These are phyloP conservation scores for Semicossyphus pulcher DNA, from an alignment of 2,113 vertebrate species.

Conservation along the genomic window DNA sequence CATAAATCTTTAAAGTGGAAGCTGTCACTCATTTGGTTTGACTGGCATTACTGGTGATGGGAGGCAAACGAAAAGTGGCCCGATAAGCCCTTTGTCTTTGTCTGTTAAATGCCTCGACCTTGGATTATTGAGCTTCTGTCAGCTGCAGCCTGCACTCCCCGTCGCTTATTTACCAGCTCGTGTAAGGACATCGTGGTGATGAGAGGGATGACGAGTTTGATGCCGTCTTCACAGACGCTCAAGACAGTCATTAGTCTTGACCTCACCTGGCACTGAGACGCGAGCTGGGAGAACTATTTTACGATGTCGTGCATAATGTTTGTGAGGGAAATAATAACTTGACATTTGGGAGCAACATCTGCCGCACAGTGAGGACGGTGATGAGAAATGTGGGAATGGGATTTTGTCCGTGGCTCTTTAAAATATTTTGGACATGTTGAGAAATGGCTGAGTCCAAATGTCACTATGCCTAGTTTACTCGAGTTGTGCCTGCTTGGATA, in stretches of 20 bases:
- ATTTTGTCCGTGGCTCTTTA: slow-evolving; percentile 6
- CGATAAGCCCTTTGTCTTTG: slow-evolving; percentile 80
- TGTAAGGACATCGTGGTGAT: slow-evolving; percentile 46
- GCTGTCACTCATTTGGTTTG: slow-evolving; percentile 67
- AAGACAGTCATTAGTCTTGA: slow-evolving; percentile 49
- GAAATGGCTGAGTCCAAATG: slow-evolving; percentile 33
- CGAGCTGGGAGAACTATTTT: slow-evolving; percentile 8
- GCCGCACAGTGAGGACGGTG: slow-evolving; percentile 8
- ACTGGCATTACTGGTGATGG: slow-evolving; percentile 57
- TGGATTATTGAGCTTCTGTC: slow-evolving; percentile 75
- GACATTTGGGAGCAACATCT: slow-evolving; percentile 45
- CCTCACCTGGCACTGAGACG: slow-evolving; percentile 34
- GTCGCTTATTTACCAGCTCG: slow-evolving; percentile 64
- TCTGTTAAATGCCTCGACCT: slow-evolving; percentile 76
- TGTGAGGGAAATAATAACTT: slow-evolving; percentile 46
- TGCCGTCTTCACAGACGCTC: slow-evolving; percentile 43
- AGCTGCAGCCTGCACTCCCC: slow-evolving; percentile 36
- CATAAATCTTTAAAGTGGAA: slow-evolving; percentile 79
- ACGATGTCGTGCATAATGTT: slow-evolving; percentile 19
- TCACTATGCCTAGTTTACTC: slow-evolving; percentile 21
- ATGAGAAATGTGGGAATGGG: slow-evolving; percentile 12
- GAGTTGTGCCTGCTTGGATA: slow-evolving; percentile 28
- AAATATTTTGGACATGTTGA: slow-evolving; percentile 24
- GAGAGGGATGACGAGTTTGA: slow-evolving; percentile 44
- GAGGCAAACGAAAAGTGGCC: slow-evolving; percentile 65